phyloP scores from a whole-genome alignment of 1,140 invertebrate genomes.

The Bombus breviceps region DNA sequence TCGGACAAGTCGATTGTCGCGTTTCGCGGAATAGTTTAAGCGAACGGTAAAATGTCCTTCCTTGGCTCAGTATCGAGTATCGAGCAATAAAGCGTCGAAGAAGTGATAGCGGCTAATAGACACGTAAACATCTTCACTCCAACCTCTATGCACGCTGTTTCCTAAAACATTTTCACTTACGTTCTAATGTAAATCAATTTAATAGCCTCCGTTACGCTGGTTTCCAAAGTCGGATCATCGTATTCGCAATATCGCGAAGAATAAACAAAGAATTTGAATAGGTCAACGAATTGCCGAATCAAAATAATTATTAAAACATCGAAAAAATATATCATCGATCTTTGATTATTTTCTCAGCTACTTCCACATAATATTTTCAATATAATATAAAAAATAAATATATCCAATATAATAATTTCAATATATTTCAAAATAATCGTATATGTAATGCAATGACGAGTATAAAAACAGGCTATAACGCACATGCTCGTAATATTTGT shows the following conservation, averaged over 20 bases:
- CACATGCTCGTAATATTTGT: too few species aligned
- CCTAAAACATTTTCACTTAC: constrained; percentile 6
- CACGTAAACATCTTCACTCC: constrained; percentile 34
- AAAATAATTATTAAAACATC: not conserved
- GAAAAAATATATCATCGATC: not conserved
- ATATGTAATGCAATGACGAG: too few species aligned
- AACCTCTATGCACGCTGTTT: not conserved
- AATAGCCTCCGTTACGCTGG: not conserved
- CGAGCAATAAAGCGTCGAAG: constrained; percentile 30
- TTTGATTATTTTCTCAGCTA: not conserved
- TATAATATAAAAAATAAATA: too few species aligned
- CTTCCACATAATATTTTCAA: too few species aligned
- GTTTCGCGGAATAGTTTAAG: not conserved
- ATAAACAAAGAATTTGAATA: not conserved
- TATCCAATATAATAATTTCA: too few species aligned
- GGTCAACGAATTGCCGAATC: not conserved
- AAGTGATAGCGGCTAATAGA: constrained; percentile 27
- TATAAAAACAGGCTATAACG: too few species aligned
- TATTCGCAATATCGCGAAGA: not conserved
- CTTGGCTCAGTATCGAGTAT: not conserved
- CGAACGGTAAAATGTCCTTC: constrained; percentile 26
- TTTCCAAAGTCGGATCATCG: not conserved
- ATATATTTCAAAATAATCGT: too few species aligned
- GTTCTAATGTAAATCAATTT: constrained; percentile 15
- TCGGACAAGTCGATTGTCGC: not conserved